Conservation (phyloP, 2,888 invertebrate species). For the Mylabris sibirica region DNA sequence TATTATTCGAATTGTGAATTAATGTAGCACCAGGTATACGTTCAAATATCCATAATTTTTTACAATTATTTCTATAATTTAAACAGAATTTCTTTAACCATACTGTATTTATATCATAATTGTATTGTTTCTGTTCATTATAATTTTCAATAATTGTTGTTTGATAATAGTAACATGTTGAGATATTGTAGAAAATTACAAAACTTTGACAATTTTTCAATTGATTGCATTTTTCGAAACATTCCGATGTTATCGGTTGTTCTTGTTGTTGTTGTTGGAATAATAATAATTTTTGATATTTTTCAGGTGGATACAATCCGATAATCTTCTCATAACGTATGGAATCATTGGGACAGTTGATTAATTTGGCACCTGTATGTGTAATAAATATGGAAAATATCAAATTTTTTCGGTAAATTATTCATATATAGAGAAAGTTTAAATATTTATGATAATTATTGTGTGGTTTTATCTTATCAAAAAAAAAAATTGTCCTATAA, state of each 20-base stretch:
- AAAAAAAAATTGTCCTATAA: too few species aligned
- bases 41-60: conserved; percentile 78
- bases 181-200: conserved; percentile 54
- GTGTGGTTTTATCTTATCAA: too few species aligned
- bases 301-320: conserved; percentile 52
- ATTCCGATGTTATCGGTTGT: conserved; percentile 55
- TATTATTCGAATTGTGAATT: conserved; percentile 67
- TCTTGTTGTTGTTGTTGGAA: conserved; percentile 43
- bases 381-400: not conserved
- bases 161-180: conserved; percentile 56
- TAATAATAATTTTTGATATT: conserved; percentile 44
- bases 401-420: not conserved
- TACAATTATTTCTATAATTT: conserved; percentile 61
- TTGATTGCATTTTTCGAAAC: conserved; percentile 52
- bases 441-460: not conserved
- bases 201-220: conserved; percentile 56
- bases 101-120: conserved; percentile 65
- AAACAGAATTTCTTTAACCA: conserved; percentile 74
- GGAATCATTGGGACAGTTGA: conserved; percentile 51
- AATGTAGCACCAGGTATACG: conserved; percentile 78
- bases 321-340: conserved; percentile 58
- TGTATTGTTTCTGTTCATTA: conserved; percentile 51
- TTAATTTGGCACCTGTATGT: conserved; percentile 44
- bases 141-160: conserved; percentile 45
- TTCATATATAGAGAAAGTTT: too few species aligned